Conservation (phyloP, 2,888 invertebrate species). For the Teleiodes luculella region DNA sequence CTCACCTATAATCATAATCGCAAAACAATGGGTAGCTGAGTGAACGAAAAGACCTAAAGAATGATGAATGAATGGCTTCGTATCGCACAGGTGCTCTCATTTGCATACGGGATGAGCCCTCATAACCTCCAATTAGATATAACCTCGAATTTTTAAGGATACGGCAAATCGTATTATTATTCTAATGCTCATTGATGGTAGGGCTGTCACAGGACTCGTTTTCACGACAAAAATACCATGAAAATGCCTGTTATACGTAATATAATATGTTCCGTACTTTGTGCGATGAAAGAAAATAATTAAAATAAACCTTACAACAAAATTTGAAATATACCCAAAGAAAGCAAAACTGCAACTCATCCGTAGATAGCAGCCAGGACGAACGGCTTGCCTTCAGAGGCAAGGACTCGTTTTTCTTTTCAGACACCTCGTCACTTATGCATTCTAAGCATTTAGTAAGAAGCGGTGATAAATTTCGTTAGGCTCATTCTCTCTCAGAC, state of each 20-base stretch:
- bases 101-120: constrained; percentile 56
- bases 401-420: too few relatives aligned
- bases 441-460: too few relatives aligned
- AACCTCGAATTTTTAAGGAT: constrained; percentile 24
- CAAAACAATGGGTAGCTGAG: constrained; percentile 9
- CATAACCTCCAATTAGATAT: constrained; percentile 45
- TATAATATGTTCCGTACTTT: too few relatives aligned
- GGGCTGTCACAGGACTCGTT: constrained; percentile 2
- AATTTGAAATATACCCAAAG: too few relatives aligned
- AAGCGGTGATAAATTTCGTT: too few relatives aligned
- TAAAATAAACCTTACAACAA: too few relatives aligned
- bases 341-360: too few relatives aligned
- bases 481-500: too few relatives aligned
- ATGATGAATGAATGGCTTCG: constrained; percentile 9
- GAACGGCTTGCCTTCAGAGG: too few relatives aligned
- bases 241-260: neutral
- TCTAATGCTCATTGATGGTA: constrained; percentile 46
- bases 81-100: constrained; percentile 40
- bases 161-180: constrained; percentile 54
- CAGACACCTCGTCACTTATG: too few relatives aligned
- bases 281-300: too few relatives aligned
- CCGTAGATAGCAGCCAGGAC: too few relatives aligned
- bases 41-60: constrained; percentile 4
- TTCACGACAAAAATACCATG: neutral
- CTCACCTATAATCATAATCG: constrained; percentile 10